Base-by-base conservation (phyloP, 2,797 vertebrate species). In the Xenopus petersii region DNA sequence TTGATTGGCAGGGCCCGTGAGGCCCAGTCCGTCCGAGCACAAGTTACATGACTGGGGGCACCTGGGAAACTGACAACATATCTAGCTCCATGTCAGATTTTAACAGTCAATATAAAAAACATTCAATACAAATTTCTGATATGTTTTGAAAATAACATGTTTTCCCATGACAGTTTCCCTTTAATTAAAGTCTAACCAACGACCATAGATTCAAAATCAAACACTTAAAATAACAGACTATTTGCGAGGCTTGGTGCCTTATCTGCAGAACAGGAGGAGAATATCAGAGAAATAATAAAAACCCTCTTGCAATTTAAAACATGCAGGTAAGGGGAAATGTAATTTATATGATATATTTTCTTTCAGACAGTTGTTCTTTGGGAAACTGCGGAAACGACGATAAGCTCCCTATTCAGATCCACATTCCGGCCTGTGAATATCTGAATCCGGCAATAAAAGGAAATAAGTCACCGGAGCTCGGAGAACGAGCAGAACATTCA, bases 401-500 rank as follows among this genome's bases (percentile, higher is more conserved):
- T 59, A 82, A 81, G 72, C 67, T 54, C 24, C 9, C 73, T 51
- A 1, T 66, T 12, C 2, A 66, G 71, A 51, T 80, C 55, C 49
- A 42, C 71, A 47, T 79, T 63, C 3, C 56, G 33, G 70, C 74
- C 71, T 78, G 78, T 54, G 72, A 21, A 74, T 80, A 55, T 63
- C 79, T 80, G 71, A 82, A 75, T 75, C 79, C 67, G 21, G 63
- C 78, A 63, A 80, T 78, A 76, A 71, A 70, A n/a, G 21, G 82
- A 81, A 82, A 73, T 66, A 51, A 1, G 73, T 63, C 77, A 73
- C 75, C 82, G 69, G 81, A 62, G 13, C 67, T 7, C 58, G 63
- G 64, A 16, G 67, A 24, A 30, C 80, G 82, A 77, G 67, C 81
- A 79, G 81, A 80, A 63, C 79, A 67, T 75, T 73, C 86, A 89